Conservation (phyloP, 2,888 invertebrate species). For the Actias luna region DNA sequence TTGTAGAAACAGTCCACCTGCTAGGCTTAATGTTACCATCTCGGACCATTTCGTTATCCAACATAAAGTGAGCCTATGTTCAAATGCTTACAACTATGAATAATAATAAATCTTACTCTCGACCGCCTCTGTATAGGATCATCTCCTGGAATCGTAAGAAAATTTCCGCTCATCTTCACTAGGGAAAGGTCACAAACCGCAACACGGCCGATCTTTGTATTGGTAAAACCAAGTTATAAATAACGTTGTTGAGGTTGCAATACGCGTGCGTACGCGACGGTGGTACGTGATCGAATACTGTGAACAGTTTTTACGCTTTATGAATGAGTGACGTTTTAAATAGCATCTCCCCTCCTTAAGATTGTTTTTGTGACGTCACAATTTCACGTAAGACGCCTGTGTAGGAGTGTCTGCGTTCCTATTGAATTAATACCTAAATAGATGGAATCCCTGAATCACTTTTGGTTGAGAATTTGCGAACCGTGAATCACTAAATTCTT, state of each 20-base stretch:
- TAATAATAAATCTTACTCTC: constrained; percentile 55
- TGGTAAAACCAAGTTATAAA: constrained; percentile 33
- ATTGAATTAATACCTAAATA: constrained; percentile 50
- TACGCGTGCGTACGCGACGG: constrained; percentile 65
- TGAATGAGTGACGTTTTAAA: constrained; percentile 80
- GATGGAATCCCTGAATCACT: constrained; percentile 31
- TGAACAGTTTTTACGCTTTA: constrained; percentile 63
- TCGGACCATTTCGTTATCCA: no score
- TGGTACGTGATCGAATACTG: constrained; percentile 58
- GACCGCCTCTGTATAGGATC: constrained; percentile 65
- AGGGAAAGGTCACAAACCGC: constrained; percentile 31
- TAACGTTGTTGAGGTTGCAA: constrained; percentile 35
- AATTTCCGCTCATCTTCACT: constrained; percentile 76
- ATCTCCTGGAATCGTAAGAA: constrained; percentile 73
- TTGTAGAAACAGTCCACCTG: no score
- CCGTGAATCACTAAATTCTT: constrained; percentile 16
- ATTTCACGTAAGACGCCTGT: constrained; percentile 34
- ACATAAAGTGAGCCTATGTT: no score
- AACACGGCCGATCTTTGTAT: constrained; percentile 44
- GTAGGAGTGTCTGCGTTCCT: constrained; percentile 64
- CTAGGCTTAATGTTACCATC: no score
- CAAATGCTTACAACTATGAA: no score
- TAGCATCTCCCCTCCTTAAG: constrained; percentile 41
- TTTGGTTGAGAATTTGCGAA: constrained; percentile 16
- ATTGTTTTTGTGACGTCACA: constrained; percentile 49